Conservation (phyloP, 2,797 vertebrate genomes). For the Toxotes lorentzi region DNA sequence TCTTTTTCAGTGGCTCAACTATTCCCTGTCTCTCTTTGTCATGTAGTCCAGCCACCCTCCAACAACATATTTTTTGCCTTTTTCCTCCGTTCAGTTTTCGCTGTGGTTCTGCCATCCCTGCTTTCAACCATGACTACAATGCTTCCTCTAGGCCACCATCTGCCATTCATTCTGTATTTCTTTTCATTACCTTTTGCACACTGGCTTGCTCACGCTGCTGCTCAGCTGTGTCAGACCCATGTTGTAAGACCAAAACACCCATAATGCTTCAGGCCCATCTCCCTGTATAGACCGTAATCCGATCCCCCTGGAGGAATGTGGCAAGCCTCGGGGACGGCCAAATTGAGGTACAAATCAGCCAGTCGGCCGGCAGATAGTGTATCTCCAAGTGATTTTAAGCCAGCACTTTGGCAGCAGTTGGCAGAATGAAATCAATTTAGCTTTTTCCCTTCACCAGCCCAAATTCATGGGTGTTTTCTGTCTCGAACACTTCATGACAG, state of each 20-base stretch:
- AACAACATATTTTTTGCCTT: conserved; percentile 48
- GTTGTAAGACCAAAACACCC: conserved; percentile 69
- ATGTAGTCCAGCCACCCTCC: conserved; percentile 45
- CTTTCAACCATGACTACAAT: conserved; percentile 38
- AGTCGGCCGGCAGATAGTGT: conserved; percentile 71
- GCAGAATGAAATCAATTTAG: conserved; percentile 53
- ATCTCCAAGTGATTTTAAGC: conserved; percentile 72
- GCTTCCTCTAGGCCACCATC: conserved; percentile 46
- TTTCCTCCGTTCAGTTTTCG: conserved; percentile 29
- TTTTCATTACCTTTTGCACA: conserved; percentile 41
- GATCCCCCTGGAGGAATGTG: conserved; percentile 78
- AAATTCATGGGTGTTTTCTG: conserved; percentile 43
- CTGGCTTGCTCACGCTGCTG: conserved; percentile 47
- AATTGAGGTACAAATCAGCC: conserved; percentile 81
- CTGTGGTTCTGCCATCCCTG: conserved; percentile 34
- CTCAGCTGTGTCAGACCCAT: conserved; percentile 64
- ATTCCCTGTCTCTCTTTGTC: conserved; percentile 60
- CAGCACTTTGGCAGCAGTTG: conserved; percentile 53
- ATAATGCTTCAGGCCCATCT: conserved; percentile 65
- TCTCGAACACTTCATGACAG: conserved; percentile 36
- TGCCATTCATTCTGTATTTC: conserved; percentile 60
- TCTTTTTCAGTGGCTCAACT: conserved; percentile 45
- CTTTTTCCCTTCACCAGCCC: conserved; percentile 17
- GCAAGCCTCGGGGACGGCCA: conserved; percentile 74
- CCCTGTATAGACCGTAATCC: conserved; percentile 81